phyloP scores from a whole-genome alignment of 1,140 invertebrate species.

The Bombus ignitus region DNA sequence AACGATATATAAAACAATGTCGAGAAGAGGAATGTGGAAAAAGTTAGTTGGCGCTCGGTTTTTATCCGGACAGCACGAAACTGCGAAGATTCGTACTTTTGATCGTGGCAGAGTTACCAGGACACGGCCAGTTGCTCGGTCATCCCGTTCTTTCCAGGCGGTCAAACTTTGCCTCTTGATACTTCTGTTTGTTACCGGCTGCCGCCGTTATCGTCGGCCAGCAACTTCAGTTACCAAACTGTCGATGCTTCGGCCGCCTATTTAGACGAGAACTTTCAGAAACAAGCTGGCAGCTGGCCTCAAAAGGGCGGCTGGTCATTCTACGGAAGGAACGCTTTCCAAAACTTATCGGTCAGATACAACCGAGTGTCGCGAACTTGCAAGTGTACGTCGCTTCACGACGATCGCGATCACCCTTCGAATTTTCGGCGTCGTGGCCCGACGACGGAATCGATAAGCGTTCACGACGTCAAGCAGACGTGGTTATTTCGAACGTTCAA shows the following conservation, averaged over 20 bases:
- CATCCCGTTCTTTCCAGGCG: conserved; percentile 46
- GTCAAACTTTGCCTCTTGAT: conserved; percentile 46
- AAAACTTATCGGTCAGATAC: conserved; percentile 57
- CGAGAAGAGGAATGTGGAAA: neutral
- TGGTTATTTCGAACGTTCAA: neutral
- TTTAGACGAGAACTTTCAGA: conserved; percentile 69
- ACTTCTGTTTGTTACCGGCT: conserved; percentile 36
- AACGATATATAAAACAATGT: neutral
- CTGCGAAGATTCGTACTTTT: conserved; percentile 24
- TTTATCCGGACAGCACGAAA: neutral
- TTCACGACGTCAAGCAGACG: too few species aligned
- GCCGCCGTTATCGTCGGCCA: conserved; percentile 47
- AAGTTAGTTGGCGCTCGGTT: conserved; percentile 11
- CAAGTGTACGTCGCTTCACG: neutral
- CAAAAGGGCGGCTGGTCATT: conserved; percentile 65
- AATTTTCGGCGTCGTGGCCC: neutral
- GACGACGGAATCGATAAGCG: neutral
- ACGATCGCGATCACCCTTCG: neutral
- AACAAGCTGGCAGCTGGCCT: conserved; percentile 68
- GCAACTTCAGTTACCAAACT: conserved; percentile 64
- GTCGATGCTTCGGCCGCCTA: conserved; percentile 55
- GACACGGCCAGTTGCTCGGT: neutral
- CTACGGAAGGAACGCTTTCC: conserved; percentile 48
- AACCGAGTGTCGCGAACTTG: conserved; percentile 21
- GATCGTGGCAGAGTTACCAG: conserved; percentile 25